Conservation (phyloP, 2,888 invertebrate species). For the Pseudanteris insignis region DNA sequence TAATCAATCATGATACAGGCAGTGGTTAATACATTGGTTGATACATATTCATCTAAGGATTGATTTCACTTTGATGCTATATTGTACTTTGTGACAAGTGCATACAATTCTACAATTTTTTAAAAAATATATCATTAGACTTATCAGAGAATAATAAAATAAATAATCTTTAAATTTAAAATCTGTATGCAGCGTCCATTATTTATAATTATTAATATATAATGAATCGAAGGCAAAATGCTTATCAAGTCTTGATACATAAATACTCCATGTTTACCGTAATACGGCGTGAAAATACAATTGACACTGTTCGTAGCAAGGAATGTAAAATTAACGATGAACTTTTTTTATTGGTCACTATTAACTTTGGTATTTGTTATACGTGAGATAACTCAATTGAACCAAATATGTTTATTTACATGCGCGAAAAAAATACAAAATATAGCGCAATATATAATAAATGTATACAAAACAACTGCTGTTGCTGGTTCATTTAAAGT, state of each 20-base stretch:
- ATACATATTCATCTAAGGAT: slow-evolving; percentile 26
- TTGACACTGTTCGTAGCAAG: slow-evolving; percentile 30
- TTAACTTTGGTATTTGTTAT: slow-evolving; percentile 66
- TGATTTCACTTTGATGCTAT: slow-evolving; percentile 16
- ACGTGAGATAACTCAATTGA: slow-evolving; percentile 48
- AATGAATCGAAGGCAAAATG: slow-evolving; percentile 32
- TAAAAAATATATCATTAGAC: too few species aligned
- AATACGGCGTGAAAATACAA: slow-evolving; percentile 45
- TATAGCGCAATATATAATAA: slow-evolving; percentile 43
- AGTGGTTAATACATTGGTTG: slow-evolving; percentile 55
- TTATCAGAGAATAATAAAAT: neutral
- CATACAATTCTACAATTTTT: slow-evolving; percentile 13
- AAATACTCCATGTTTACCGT: slow-evolving; percentile 19
- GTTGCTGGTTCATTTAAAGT: too few species aligned
- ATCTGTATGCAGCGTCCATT: neutral
- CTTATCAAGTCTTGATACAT: slow-evolving; percentile 33
- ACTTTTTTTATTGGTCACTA: slow-evolving; percentile 52
- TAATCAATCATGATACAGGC: slow-evolving; percentile 53
- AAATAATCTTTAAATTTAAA: neutral
- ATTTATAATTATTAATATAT: neutral
- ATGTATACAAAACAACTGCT: slow-evolving; percentile 26
- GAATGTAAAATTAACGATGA: slow-evolving; percentile 45
- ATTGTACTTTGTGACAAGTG: slow-evolving; percentile 1
- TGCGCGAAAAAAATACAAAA: slow-evolving; percentile 50
- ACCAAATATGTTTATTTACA: slow-evolving; percentile 44